These are phyloP conservation scores for Battus philenor DNA, from an alignment of 1,140 invertebrate species.

Conservation along the genomic window DNA sequence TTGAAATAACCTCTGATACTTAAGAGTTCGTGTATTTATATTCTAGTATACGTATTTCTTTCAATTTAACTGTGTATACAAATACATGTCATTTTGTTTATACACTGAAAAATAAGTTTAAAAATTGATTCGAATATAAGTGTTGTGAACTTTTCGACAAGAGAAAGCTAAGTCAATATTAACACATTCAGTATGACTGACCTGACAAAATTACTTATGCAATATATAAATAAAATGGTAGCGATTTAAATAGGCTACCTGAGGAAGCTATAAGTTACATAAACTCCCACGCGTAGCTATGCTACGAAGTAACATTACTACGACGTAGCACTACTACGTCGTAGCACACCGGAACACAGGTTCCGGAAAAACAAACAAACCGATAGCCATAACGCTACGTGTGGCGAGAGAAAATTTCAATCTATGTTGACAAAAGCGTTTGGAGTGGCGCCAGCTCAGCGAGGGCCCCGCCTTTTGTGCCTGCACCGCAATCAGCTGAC, in stretches of 20 bases:
- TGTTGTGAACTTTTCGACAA: too few relatives aligned
- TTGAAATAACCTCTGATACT: too few relatives aligned
- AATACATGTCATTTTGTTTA: too few relatives aligned
- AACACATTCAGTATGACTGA: too few relatives aligned
- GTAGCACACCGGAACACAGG: slow-evolving; percentile 2
- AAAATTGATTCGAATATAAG: too few relatives aligned
- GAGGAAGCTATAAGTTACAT: slow-evolving; percentile 5
- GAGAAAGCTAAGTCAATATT: too few relatives aligned
- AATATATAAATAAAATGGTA: not conserved
- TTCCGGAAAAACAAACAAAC: slow-evolving; percentile 20
- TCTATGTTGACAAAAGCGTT: slow-evolving; percentile 27
- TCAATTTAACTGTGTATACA: too few relatives aligned
- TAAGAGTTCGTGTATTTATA: too few relatives aligned
- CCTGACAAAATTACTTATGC: too few relatives aligned
- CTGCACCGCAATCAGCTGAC: slow-evolving; percentile 22
- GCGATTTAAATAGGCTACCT: not conserved
- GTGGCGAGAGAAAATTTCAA: slow-evolving; percentile 28
- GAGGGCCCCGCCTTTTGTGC: slow-evolving; percentile 8
- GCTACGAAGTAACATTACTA: not conserved
- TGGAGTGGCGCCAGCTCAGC: slow-evolving; percentile 22
- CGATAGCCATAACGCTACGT: slow-evolving; percentile 23
- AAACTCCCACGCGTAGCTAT: not conserved
- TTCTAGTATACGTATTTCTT: too few relatives aligned
- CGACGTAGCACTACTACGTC: not conserved
- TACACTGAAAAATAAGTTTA: too few relatives aligned